Evolutionary conservation across 2,888 invertebrate genomes (phyloP).

Genomic region (Perithous albicinctus): DNA sequence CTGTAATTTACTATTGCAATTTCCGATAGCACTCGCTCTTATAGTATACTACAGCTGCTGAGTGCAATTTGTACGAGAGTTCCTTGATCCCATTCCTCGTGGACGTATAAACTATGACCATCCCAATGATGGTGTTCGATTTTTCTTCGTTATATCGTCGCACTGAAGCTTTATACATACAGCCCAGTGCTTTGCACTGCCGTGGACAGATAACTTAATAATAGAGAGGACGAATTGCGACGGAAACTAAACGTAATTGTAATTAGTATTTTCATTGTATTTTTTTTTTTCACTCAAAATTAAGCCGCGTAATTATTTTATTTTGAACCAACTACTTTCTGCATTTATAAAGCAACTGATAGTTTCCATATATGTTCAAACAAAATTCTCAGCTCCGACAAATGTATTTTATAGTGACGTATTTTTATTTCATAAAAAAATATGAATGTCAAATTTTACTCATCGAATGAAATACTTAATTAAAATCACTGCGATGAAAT

Average conservation of each 20-base stretch:
- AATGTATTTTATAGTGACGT: no score
- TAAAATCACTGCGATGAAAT: neutral
- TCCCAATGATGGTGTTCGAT: neutral
- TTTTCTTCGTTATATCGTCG: neutral
- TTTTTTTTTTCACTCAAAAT: neutral
- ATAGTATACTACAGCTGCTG: neutral
- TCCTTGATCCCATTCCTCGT: neutral
- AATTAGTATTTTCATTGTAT: neutral
- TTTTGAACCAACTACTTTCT: no score
- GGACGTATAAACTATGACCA: neutral
- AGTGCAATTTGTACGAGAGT: neutral
- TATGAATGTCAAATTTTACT: no score
- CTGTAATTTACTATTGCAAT: slow-evolving; percentile 37
- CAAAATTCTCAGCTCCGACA: no score
- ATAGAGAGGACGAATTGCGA: no score
- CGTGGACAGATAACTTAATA: neutral
- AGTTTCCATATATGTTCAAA: no score
- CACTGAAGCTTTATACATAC: neutral
- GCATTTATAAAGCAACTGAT: no score
- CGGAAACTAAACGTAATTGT: neutral
- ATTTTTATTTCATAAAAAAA: no score
- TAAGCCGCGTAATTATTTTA: no score
- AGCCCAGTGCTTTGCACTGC: neutral
- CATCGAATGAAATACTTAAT: neutral
- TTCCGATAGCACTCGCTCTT: slow-evolving; percentile 32